Percentiles rank a stretch among this genome's conserved stretches.
These are phyloP conservation scores for Turdus rufiventris DNA, from an alignment of 2,113 vertebrate species.

Conservation along the genomic window DNA sequence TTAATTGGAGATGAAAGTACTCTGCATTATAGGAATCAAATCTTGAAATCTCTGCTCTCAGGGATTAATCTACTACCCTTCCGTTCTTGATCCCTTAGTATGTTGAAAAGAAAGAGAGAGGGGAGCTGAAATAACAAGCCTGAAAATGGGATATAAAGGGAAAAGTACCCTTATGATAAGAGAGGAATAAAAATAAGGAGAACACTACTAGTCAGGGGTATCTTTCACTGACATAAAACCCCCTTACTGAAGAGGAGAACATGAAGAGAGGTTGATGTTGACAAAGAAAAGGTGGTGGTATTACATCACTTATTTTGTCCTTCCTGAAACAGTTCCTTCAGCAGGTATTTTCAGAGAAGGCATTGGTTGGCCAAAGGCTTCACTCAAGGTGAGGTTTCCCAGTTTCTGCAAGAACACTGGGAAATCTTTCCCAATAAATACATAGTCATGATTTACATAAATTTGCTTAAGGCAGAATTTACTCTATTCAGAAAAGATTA, in stretches of 20 bases:
- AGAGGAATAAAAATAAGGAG: background rate
- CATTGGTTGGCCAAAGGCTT: background rate
- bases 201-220: background rate
- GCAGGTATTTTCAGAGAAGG: background rate
- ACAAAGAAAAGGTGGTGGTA: background rate
- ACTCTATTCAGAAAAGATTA: background rate
- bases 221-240: background rate
- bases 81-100: background rate
- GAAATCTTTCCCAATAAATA: background rate
- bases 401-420: background rate
- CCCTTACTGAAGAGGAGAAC: background rate
- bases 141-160: background rate
- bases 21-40: background rate
- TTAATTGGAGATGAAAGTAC: background rate
- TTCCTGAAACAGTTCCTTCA: background rate
- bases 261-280: background rate
- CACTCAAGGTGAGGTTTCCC: background rate
- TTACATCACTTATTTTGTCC: background rate
- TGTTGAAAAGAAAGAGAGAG: background rate
- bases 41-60: background rate
- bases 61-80: background rate
- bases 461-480: background rate
- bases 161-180: background rate
- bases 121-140: background rate
- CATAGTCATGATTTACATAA: background rate